These are phyloP conservation scores for Trichosurus vulpecula DNA, from an alignment of 2,797 vertebrate species.

Conservation along the genomic window DNA sequence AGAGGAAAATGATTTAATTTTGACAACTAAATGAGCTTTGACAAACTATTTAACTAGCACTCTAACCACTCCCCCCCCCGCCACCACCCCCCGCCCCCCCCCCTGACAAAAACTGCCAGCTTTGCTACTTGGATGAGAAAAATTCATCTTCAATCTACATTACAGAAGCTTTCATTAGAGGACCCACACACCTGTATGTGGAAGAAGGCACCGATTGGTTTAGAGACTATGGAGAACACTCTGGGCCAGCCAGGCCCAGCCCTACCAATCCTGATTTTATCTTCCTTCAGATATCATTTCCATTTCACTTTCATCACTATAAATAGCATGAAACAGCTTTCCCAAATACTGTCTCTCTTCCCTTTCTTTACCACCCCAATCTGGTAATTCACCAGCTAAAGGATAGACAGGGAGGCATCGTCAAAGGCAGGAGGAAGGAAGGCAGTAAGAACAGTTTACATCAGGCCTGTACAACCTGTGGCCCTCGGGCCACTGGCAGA, in stretches of 20 bases:
- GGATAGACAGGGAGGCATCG: background rate
- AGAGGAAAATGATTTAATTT: slow-evolving; percentile 67
- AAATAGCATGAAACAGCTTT: background rate
- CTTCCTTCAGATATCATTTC: background rate
- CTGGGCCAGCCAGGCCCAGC: background rate
- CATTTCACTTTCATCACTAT: background rate
- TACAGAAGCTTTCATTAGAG: background rate
- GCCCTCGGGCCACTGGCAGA: too few relatives aligned
- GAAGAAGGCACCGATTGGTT: background rate
- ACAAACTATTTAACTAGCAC: slow-evolving; percentile 71
- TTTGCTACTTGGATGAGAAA: slow-evolving; percentile 57
- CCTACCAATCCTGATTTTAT: background rate
- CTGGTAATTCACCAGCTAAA: background rate
- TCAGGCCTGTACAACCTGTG: too few relatives aligned
- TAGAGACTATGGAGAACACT: background rate
- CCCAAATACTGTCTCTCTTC: background rate
- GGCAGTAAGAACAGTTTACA: background rate
- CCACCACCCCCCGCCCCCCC: too few relatives aligned
- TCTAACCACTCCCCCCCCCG: too few relatives aligned
- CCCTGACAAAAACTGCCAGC: slow-evolving; percentile 64
- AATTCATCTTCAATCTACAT: slow-evolving; percentile 57
- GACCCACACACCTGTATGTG: background rate
- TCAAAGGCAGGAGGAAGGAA: background rate
- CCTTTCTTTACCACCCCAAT: background rate
- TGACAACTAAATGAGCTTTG: slow-evolving; percentile 75